Evolutionary conservation across 1,140 invertebrate species (phyloP).

Genomic region (Maconellicoccus hirsutus): DNA sequence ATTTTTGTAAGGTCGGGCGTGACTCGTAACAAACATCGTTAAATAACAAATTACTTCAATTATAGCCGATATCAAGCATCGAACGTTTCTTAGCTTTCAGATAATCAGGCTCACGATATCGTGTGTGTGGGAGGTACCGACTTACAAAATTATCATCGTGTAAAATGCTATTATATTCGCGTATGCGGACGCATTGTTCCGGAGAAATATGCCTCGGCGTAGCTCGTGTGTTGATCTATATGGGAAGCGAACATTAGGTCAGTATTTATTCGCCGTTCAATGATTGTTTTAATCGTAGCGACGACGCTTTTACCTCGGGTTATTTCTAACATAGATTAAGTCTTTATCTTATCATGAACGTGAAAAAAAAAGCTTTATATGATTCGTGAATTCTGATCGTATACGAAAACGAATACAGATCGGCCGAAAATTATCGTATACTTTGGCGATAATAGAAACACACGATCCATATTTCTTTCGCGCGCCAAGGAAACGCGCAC

Average conservation of each 20-base stretch:
- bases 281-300: constrained; percentile 17
- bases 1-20: constrained; percentile 11
- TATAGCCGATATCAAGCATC: constrained; percentile 16
- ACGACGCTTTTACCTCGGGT: not conserved
- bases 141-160: constrained; percentile 15
- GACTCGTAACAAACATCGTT: constrained; percentile 13
- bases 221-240: constrained; percentile 16
- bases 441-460: too few species aligned
- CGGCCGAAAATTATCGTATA: too few species aligned
- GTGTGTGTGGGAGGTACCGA: constrained; percentile 21
- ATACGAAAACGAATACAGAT: too few species aligned
- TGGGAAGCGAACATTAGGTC: constrained; percentile 19
- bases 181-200: constrained; percentile 15
- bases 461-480: too few species aligned
- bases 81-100: constrained; percentile 11
- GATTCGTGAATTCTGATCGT: not conserved
- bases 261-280: constrained; percentile 12
- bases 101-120: constrained; percentile 20
- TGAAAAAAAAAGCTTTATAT: not conserved
- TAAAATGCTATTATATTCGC: constrained; percentile 21
- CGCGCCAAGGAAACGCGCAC: too few species aligned
- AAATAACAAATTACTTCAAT: constrained; percentile 23
- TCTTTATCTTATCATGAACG: constrained; percentile 3
- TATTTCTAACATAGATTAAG: not conserved
- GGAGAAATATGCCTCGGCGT: not conserved